A percentile compares a stretch with the other conserved stretches of the same genome.
These are phyloP conservation scores for Arbacia lixula DNA, from an alignment of 53 echinoderm and acorn worm species.

Conservation along the genomic window DNA sequence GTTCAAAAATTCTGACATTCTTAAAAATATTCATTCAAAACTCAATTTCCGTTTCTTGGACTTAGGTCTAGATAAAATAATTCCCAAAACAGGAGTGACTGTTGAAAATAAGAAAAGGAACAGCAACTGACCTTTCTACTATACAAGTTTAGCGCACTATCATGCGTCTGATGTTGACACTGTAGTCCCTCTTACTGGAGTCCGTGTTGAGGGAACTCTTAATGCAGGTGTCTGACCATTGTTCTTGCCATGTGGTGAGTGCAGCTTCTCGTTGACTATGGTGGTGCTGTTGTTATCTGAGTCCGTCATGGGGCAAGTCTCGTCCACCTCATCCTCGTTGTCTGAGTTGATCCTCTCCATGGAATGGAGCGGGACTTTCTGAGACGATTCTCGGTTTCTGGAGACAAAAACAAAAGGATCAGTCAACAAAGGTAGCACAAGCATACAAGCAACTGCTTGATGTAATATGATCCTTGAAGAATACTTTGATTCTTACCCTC, in stretches of 20 bases:
- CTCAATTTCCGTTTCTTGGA: no score
- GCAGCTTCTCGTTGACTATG: not conserved
- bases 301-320: not conserved
- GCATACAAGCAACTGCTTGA: no score
- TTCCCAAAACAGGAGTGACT: no score
- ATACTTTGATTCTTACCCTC: no score
- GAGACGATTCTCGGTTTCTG: conserved; percentile 18
- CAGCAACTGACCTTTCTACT: no score
- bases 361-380: conserved; percentile 31
- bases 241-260: conserved; percentile 24
- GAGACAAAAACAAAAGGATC: not conserved
- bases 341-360: conserved; percentile 21
- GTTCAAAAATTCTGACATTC: no score
- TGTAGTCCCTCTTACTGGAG: conserved; percentile 24
- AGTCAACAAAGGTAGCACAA: no score
- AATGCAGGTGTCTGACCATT: conserved; percentile 7
- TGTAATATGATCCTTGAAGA: no score
- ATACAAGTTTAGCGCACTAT: no score
- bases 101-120: no score
- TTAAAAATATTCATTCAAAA: no score
- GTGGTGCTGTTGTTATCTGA: not conserved
- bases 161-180: conserved; percentile 10
- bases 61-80: no score
- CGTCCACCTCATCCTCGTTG: conserved; percentile 1
- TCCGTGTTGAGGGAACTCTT: not conserved